These are phyloP conservation scores for Hyposoter didymator DNA, from an alignment of 2,888 invertebrate genomes.

Conservation along the genomic window DNA sequence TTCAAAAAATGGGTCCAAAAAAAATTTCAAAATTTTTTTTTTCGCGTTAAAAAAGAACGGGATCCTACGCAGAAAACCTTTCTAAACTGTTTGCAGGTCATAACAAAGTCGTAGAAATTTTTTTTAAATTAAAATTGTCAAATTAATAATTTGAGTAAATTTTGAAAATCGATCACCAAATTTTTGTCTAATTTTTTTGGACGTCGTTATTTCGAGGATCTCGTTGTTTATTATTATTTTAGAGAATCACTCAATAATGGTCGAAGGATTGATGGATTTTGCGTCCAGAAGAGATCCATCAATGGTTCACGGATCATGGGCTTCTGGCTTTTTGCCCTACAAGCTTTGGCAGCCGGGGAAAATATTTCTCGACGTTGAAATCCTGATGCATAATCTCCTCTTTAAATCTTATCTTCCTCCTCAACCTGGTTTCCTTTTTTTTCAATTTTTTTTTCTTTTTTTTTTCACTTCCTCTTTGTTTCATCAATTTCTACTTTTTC, in stretches of 20 bases:
- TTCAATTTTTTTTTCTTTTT: not conserved
- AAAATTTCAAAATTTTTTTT: no score
- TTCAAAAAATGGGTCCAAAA: no score
- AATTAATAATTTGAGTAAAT: no score
- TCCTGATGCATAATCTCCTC: constrained; percentile 18
- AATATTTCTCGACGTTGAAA: constrained; percentile 13
- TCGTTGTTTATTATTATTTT: not conserved
- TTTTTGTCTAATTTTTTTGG: no score
- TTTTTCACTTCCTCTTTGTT: not conserved
- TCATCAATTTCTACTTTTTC: not conserved
- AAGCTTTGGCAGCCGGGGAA: constrained; percentile 4
- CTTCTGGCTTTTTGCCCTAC: constrained; percentile 13
- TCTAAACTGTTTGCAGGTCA: no score
- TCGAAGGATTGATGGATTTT: not conserved
- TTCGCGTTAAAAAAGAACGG: no score
- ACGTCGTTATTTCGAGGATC: no score
- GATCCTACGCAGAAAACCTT: no score
- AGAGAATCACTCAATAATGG: not conserved
- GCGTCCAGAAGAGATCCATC: not conserved
- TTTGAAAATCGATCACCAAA: no score
- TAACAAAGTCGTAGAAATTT: no score
- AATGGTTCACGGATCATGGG: not conserved
- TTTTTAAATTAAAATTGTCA: no score
- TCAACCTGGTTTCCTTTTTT: constrained; percentile 8
- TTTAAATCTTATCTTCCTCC: constrained; percentile 9